A percentile compares a stretch with the other conserved stretches of the same genome.
These are phyloP conservation scores for Catharus ustulatus DNA, from an alignment of 2,797 vertebrate genomes.

Conservation along the genomic window DNA sequence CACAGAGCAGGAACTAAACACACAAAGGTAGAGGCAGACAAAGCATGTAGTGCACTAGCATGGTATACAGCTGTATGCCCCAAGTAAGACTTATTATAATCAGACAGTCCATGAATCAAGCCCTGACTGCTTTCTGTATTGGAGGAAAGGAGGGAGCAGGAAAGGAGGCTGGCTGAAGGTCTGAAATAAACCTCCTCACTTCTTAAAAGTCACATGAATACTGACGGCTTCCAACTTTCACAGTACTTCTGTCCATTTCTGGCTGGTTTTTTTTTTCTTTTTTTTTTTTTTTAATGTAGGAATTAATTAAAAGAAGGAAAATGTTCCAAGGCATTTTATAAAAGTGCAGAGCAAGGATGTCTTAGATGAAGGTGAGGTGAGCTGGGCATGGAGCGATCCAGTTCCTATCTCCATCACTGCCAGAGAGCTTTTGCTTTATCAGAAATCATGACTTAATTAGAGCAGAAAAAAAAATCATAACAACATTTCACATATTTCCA, in stretches of 20 bases:
- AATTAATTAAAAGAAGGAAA: background rate
- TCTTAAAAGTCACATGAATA: background rate
- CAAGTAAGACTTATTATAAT: background rate
- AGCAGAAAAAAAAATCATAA: background rate
- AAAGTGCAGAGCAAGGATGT: background rate
- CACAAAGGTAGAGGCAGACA: background rate
- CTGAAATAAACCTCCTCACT: background rate
- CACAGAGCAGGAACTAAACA: background rate
- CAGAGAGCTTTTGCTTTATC: background rate
- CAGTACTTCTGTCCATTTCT: background rate
- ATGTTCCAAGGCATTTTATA: background rate
- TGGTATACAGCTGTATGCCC: background rate
- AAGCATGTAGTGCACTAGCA: background rate
- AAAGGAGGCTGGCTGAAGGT: background rate
- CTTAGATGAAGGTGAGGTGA: background rate
- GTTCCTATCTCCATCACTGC: background rate
- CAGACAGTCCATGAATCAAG: background rate
- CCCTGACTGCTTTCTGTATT: background rate
- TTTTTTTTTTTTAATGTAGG: background rate
- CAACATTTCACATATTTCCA: background rate
- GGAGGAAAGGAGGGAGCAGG: background rate
- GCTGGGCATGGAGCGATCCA: fast-evolving
- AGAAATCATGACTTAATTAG: background rate
- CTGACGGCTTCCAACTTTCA: background rate
- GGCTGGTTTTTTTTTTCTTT: background rate